A percentile compares a stretch with the other conserved stretches of the same genome.
Evolutionary conservation across 1,140 invertebrate species (phyloP).

Genomic region (Drosophila pachea): DNA sequence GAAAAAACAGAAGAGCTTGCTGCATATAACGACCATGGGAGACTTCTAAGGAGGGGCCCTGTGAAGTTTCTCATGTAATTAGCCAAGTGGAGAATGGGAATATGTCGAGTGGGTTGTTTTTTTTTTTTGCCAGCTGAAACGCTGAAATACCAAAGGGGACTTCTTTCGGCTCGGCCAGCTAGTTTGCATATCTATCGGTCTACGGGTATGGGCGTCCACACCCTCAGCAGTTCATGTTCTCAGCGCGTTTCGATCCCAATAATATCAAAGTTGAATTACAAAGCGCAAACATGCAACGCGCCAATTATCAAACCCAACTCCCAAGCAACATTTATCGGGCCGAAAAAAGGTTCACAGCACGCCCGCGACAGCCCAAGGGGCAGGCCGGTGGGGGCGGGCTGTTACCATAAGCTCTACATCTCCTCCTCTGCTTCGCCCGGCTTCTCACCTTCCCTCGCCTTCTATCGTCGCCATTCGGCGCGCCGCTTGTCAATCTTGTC

Average conservation of each 20-base stretch:
- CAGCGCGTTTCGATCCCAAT: conserved; percentile 46
- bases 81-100: conserved; percentile 53
- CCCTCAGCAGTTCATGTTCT: conserved; percentile 41
- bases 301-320: conserved; percentile 62
- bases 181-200: conserved; percentile 35
- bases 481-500: conserved; percentile 69
- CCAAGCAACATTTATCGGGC: conserved; percentile 33
- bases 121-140: conserved; percentile 16
- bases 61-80: conserved; percentile 71
- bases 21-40: conserved; percentile 37
- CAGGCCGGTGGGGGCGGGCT: neutral
- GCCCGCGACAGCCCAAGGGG: conserved; percentile 6
- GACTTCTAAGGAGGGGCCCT: conserved; percentile 46
- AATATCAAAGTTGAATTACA: conserved; percentile 71
- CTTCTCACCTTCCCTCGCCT: neutral
- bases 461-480: conserved; percentile 40
- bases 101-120: conserved; percentile 24
- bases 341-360: conserved; percentile 40
- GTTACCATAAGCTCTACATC: neutral
- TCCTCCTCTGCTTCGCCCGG: neutral
- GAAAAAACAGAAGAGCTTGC: neutral
- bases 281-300: conserved; percentile 62
- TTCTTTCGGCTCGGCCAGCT: conserved; percentile 6
- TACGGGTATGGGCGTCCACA: conserved; percentile 33
- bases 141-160: conserved; percentile 32